Conservation (phyloP, 2,797 vertebrate species). For the Pseudomugil gertrudae region DNA sequence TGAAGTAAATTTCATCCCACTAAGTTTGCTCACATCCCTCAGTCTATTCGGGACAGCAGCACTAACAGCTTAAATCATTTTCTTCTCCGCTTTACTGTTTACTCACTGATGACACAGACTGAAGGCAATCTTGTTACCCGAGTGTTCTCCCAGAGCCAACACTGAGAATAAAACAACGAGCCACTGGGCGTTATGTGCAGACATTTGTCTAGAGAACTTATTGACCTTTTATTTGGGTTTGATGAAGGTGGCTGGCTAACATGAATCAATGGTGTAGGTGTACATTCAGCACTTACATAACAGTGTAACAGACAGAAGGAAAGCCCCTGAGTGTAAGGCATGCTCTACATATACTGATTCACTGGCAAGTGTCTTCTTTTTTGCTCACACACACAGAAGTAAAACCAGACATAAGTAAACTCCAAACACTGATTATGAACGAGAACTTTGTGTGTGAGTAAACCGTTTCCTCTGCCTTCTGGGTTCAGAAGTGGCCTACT, state of each 20-base stretch:
- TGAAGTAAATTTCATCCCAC: neutral
- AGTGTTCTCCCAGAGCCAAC: conserved; percentile 44
- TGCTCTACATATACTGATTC: conserved; percentile 30
- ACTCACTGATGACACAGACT: conserved; percentile 46
- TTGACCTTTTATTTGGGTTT: conserved; percentile 65
- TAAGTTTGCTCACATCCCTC: conserved; percentile 20
- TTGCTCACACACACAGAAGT: neutral
- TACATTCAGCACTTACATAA: conserved; percentile 25
- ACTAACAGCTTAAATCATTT: conserved; percentile 25
- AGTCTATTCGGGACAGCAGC: conserved; percentile 1
- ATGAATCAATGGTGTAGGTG: conserved; percentile 43
- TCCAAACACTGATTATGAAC: neutral
- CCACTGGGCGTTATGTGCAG: conserved; percentile 40
- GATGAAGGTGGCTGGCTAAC: conserved; percentile 32
- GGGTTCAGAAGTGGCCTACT: neutral
- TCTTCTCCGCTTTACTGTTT: conserved; percentile 47
- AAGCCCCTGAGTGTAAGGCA: conserved; percentile 11
- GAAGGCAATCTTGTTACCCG: conserved; percentile 52
- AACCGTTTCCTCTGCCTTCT: neutral
- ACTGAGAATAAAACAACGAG: conserved; percentile 35
- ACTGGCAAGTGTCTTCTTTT: neutral
- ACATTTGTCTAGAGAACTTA: conserved; percentile 61
- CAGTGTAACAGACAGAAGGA: conserved; percentile 27
- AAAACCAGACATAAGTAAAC: neutral
- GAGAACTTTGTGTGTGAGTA: neutral